Conservation (phyloP, 2,113 vertebrate genomes). For the Myodes glareolus region DNA sequence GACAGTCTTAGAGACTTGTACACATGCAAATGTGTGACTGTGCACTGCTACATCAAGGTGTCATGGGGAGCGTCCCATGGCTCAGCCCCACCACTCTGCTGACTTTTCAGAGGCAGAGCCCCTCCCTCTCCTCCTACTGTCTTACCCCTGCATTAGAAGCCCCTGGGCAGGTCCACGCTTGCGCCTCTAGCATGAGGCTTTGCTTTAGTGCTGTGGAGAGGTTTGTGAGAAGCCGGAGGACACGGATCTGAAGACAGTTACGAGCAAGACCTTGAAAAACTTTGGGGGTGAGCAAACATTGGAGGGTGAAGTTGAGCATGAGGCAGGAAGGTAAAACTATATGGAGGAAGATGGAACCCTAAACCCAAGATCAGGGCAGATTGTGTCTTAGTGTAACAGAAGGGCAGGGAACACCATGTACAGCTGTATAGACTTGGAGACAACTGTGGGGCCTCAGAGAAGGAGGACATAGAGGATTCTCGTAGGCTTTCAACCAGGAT, state of each 20-base stretch:
- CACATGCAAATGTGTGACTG: neutral
- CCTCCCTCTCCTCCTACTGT: neutral
- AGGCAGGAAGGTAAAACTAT: neutral
- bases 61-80: neutral
- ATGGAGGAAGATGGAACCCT: neutral
- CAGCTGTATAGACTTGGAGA: fast-evolving
- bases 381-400: too few relatives aligned
- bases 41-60: too few relatives aligned
- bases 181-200: neutral
- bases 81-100: neutral
- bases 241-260: neutral
- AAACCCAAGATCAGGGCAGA: neutral
- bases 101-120: neutral
- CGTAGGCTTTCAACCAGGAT: neutral
- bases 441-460: neutral
- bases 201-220: neutral
- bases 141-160: neutral
- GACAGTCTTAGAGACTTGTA: neutral
- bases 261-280: neutral
- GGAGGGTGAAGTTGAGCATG: neutral
- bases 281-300: neutral
- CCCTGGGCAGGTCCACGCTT: neutral
- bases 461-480: neutral
- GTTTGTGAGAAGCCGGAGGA: neutral
- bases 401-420: neutral